Evolutionary conservation across 2,113 vertebrate species (phyloP).

Genomic region (Romanogobio albipinnatus): DNA sequence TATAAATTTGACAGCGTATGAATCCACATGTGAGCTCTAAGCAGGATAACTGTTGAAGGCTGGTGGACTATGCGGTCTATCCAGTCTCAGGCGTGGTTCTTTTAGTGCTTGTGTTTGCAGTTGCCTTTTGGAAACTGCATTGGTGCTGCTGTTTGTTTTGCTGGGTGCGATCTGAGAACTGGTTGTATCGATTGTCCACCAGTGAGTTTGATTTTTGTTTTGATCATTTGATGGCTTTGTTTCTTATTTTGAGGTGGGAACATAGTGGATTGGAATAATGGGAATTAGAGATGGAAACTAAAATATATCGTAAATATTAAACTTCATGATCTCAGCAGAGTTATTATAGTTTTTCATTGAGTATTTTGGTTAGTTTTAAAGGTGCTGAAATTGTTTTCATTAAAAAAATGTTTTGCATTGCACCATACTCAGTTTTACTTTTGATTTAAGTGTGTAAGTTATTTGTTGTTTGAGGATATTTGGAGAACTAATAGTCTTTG

Average conservation of each 20-base stretch:
- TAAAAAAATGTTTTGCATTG: background rate
- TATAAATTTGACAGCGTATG: conserved; percentile 45
- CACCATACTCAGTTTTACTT: background rate
- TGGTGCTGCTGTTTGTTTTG: conserved; percentile 13
- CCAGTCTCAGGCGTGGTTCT: conserved; percentile 51
- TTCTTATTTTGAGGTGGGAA: background rate
- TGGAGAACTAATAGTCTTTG: background rate
- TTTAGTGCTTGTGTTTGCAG: conserved; percentile 17
- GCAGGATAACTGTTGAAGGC: conserved; percentile 41
- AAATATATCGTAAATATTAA: conserved; percentile 30
- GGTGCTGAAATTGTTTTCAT: background rate
- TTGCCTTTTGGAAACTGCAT: conserved; percentile 28
- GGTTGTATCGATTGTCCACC: background rate
- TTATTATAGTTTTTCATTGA: conserved; percentile 1
- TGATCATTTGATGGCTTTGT: conserved; percentile 10
- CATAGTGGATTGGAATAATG: background rate
- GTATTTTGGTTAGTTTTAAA: background rate
- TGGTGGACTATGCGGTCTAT: conserved; percentile 53
- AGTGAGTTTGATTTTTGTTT: background rate
- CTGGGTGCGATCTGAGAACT: background rate
- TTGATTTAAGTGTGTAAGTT: background rate
- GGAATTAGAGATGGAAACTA: background rate
- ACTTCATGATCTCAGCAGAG: conserved; percentile 60
- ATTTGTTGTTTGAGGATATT: background rate
- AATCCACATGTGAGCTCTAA: conserved; percentile 56